A percentile compares a stretch with the other conserved stretches of the same genome.
These are phyloP conservation scores for Metopia argyrocephala DNA, from an alignment of 2,888 invertebrate genomes.

Conservation along the genomic window DNA sequence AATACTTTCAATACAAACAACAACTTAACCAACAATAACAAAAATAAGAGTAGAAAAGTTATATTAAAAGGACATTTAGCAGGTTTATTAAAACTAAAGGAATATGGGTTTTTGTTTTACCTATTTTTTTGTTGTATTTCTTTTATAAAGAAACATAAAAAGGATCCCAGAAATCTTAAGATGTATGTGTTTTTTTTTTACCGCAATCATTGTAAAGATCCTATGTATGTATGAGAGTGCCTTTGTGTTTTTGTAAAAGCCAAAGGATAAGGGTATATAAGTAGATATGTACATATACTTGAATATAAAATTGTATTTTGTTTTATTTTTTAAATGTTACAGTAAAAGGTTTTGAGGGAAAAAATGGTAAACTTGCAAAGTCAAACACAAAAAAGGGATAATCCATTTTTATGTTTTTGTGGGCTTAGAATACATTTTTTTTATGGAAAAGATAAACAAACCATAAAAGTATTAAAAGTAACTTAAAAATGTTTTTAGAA, in stretches of 20 bases:
- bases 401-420: conserved; percentile 56
- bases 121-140: neutral
- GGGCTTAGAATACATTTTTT: conserved; percentile 43
- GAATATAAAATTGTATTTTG: too few relatives aligned
- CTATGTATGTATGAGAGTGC: neutral
- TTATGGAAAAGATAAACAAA: conserved; percentile 43
- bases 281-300: neutral
- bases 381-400: conserved; percentile 55
- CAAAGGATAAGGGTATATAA: neutral
- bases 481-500: conserved; percentile 1
- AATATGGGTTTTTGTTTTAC: conserved; percentile 20
- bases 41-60: conserved; percentile 7
- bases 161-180: conserved; percentile 15
- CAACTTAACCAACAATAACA: conserved; percentile 29
- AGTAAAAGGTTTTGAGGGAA: neutral
- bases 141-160: neutral
- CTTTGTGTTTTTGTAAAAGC: neutral
- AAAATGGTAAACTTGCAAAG: conserved; percentile 35
- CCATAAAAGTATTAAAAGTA: conserved; percentile 14
- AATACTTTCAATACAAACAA: conserved; percentile 33
- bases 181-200: conserved; percentile 13
- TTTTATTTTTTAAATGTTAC: conserved; percentile 20
- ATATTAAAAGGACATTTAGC: conserved; percentile 49
- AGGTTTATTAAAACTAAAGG: conserved; percentile 48
- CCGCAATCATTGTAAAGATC: conserved; percentile 1